These are phyloP conservation scores for Drosophila funebris DNA, from an alignment of 1,140 invertebrate species.

Conservation along the genomic window DNA sequence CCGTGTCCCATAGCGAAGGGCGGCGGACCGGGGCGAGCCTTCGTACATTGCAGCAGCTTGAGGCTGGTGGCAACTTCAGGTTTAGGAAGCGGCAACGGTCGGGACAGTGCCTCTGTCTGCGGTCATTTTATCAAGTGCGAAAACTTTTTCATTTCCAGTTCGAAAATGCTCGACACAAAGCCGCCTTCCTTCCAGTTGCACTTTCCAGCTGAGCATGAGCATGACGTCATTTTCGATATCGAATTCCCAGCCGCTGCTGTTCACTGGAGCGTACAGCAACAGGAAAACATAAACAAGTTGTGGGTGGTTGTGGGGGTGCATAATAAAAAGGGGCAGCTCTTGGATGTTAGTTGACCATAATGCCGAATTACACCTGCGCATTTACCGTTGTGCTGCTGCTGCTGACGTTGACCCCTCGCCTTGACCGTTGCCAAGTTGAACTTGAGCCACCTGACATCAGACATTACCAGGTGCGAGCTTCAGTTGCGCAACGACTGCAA, in stretches of 20 bases:
- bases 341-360: constrained; percentile 13
- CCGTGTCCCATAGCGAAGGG: background rate
- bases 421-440: constrained; percentile 68
- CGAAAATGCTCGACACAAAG: constrained; percentile 37
- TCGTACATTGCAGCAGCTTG: constrained; percentile 24
- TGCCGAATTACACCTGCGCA: constrained; percentile 57
- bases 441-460: constrained; percentile 42
- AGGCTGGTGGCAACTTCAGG: background rate
- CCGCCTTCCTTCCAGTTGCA: constrained; percentile 67
- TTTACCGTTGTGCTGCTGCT: constrained; percentile 10
- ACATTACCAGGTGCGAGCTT: constrained; percentile 15
- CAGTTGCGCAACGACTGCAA: constrained; percentile 56
- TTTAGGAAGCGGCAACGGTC: constrained; percentile 34
- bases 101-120: constrained; percentile 46
- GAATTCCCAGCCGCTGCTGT: constrained; percentile 37
- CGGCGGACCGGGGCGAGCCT: background rate
- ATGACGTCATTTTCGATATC: constrained; percentile 79
- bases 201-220: constrained; percentile 34
- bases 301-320: constrained; percentile 9
- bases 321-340: constrained; percentile 49
- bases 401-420: constrained; percentile 66
- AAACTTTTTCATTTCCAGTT: constrained; percentile 54
- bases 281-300: constrained; percentile 69
- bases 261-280: constrained; percentile 14
- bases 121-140: constrained; percentile 52